Evolutionary conservation across 1,140 invertebrate species (phyloP).

Genomic region (Drosophila guanche): DNA sequence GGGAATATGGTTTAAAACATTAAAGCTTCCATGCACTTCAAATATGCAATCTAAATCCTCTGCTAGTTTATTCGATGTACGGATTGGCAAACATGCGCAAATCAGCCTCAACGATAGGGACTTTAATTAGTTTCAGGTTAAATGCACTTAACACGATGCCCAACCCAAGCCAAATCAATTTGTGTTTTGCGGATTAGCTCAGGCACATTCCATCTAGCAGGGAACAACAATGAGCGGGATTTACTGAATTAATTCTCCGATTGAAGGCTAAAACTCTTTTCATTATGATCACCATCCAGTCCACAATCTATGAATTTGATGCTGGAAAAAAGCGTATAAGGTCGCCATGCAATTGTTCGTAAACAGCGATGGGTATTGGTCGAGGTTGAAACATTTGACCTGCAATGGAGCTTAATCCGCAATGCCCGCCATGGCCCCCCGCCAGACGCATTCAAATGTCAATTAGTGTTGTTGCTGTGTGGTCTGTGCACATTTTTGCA

Average conservation of each 20-base stretch:
- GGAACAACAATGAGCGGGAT: too few species aligned
- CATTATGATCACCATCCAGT: too few species aligned
- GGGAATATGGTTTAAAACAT: too few species aligned
- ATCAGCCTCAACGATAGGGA: conserved; percentile 14
- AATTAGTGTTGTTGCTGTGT: conserved; percentile 73
- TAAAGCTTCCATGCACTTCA: neutral
- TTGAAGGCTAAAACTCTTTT: too few species aligned
- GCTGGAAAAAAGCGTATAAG: conserved; percentile 4
- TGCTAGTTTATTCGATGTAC: neutral
- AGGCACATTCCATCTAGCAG: neutral
- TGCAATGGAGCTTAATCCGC: conserved; percentile 54
- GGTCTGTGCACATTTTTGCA: conserved; percentile 30
- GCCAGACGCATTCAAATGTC: conserved; percentile 49
- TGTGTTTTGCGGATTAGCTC: conserved; percentile 54
- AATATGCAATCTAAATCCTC: conserved; percentile 14
- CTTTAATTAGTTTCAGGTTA: conserved; percentile 62
- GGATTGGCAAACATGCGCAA: neutral
- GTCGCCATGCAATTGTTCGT: conserved; percentile 47
- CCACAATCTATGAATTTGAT: too few species aligned
- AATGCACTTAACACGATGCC: conserved; percentile 57
- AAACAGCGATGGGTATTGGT: conserved; percentile 16
- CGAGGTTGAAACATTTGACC: conserved; percentile 62
- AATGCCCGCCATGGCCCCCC: conserved; percentile 10
- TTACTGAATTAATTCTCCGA: too few species aligned
- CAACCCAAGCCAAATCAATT: conserved; percentile 61